A percentile compares a stretch with the other conserved stretches of the same genome.
Evolutionary conservation across 1,140 invertebrate genomes (phyloP).

Genomic region (Drosophila tristis): DNA sequence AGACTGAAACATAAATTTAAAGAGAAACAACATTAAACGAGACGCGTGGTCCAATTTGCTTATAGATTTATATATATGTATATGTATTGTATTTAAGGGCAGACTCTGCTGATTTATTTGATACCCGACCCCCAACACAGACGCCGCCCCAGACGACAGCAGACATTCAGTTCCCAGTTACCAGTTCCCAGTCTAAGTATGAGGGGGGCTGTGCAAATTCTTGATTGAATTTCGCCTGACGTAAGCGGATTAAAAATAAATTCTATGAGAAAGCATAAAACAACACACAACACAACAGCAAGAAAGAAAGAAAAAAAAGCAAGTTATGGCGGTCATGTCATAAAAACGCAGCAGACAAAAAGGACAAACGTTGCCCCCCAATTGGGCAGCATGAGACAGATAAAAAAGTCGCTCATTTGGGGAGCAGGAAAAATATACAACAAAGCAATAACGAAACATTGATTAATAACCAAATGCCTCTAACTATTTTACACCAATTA

Average conservation of each 20-base stretch:
- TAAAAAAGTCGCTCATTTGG: too few relatives aligned
- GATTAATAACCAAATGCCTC: too few relatives aligned
- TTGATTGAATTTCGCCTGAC: constrained; percentile 68
- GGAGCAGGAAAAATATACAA: too few relatives aligned
- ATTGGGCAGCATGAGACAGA: too few relatives aligned
- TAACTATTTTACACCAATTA: too few relatives aligned
- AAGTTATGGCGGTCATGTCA: constrained; percentile 57
- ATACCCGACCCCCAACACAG: background rate
- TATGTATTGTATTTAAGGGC: constrained; percentile 36
- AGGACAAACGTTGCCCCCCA: background rate
- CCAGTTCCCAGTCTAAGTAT: too few relatives aligned
- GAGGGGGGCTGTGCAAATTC: constrained; percentile 42
- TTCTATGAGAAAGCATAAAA: constrained; percentile 49
- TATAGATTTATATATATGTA: constrained; percentile 8
- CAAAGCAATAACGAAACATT: too few relatives aligned
- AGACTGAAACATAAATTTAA: too few relatives aligned
- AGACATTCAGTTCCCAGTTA: background rate
- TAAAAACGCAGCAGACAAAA: constrained; percentile 52
- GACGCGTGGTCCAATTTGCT: constrained; percentile 37
- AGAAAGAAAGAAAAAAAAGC: constrained; percentile 55
- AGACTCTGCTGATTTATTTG: constrained; percentile 47
- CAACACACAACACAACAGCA: constrained; percentile 19
- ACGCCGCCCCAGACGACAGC: constrained; percentile 3
- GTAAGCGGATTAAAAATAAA: constrained; percentile 69
- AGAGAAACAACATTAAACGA: too few relatives aligned